These are phyloP conservation scores for Sebastiscus tertius DNA, from an alignment of 2,797 vertebrate genomes.

Conservation along the genomic window DNA sequence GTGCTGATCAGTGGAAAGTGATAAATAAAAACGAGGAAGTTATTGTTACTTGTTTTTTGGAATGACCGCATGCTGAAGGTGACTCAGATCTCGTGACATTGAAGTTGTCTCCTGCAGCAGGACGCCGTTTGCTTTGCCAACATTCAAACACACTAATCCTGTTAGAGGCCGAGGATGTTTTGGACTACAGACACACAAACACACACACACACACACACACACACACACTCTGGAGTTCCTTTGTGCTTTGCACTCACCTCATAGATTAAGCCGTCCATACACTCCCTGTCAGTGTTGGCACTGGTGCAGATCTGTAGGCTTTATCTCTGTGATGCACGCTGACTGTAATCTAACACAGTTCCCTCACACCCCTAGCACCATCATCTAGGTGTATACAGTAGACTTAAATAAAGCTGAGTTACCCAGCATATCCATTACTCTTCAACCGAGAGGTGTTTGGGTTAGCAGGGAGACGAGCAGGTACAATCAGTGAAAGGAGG, in stretches of 20 bases:
- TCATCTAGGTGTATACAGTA: conserved; percentile 22
- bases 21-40: conserved; percentile 3
- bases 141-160: conserved; percentile 71
- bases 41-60: not conserved
- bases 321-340: conserved; percentile 16
- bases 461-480: conserved; percentile 14
- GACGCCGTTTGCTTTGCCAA: conserved; percentile 79
- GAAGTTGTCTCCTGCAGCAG: conserved; percentile 41
- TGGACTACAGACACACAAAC: conserved; percentile 50
- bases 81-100: conserved; percentile 63
- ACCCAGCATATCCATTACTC: conserved; percentile 5
- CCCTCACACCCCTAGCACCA: not conserved
- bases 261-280: not conserved
- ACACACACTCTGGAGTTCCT: not conserved
- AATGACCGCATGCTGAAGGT: conserved; percentile 41
- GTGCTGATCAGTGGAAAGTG: conserved; percentile 4
- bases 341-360: conserved; percentile 15
- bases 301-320: conserved; percentile 2
- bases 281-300: not conserved
- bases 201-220: not conserved
- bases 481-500: not conserved
- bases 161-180: conserved; percentile 59
- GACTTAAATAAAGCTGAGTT: not conserved
- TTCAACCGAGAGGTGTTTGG: conserved; percentile 32
- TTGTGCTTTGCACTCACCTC: not conserved